phyloP scores from a whole-genome alignment of 92 coral and sea anemone genomes.

The Epizoanthus illoricatus region DNA sequence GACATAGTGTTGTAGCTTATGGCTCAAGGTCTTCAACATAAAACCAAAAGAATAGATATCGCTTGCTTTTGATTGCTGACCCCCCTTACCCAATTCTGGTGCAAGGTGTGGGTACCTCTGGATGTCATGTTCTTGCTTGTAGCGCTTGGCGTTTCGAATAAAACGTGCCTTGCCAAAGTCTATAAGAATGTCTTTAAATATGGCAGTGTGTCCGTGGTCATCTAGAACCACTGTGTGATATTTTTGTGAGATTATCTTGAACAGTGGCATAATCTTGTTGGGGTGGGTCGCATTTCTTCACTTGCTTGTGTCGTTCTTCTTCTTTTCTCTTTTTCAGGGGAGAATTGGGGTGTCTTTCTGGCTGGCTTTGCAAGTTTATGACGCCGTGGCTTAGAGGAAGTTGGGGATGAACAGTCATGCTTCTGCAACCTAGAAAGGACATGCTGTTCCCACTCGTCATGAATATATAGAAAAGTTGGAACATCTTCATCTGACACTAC shows the following conservation, averaged over 20 bases:
- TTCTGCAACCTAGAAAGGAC: not conserved
- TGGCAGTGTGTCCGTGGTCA: not conserved
- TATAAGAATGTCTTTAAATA: not conserved
- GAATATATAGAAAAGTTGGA: slow-evolving; percentile 5
- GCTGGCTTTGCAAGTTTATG: too few relatives aligned
- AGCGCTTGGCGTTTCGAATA: not conserved
- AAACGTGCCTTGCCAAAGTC: slow-evolving; percentile 3
- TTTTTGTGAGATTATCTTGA: too few relatives aligned
- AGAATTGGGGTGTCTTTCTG: too few relatives aligned
- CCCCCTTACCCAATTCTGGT: not conserved
- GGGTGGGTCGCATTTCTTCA: too few relatives aligned
- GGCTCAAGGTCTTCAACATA: not conserved
- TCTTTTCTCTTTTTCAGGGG: too few relatives aligned
- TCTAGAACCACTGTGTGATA: not conserved
- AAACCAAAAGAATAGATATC: slow-evolving; percentile 15
- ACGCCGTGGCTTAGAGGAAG: too few relatives aligned
- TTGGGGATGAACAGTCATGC: too few relatives aligned
- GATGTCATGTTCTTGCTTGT: not conserved
- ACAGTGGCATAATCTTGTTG: too few relatives aligned
- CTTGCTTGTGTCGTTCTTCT: too few relatives aligned
- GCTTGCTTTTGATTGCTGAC: slow-evolving; percentile 13
- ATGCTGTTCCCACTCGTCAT: slow-evolving; percentile 28
- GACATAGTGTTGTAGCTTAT: not conserved
- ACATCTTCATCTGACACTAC: slow-evolving; percentile 21
- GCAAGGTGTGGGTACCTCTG: slow-evolving; percentile 24